Evolutionary conservation across 2,888 invertebrate genomes (phyloP).

Genomic region (Artemia sinica): DNA sequence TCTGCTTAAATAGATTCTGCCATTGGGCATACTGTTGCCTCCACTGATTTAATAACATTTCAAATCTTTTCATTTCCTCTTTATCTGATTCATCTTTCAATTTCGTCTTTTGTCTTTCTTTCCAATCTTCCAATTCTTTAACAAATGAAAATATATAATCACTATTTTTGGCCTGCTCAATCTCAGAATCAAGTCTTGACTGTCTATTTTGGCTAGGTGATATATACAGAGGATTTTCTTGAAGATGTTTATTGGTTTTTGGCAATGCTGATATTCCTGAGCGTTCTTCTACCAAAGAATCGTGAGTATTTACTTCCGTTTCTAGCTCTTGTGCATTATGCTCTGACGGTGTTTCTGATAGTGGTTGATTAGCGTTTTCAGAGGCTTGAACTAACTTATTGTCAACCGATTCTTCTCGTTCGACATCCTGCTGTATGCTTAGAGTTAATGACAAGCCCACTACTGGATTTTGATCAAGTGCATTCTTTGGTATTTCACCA

Average conservation of each 20-base stretch:
- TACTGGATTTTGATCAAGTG: background rate
- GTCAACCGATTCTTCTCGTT: no score
- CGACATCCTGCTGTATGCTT: background rate
- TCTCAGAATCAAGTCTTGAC: background rate
- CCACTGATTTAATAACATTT: conserved; percentile 5
- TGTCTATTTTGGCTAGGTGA: background rate
- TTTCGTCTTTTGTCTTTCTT: background rate
- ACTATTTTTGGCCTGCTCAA: background rate
- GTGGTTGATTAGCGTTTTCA: no score
- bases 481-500: background rate
- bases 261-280: background rate
- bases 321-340: no score
- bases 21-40: background rate
- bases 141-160: background rate
- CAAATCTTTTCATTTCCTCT: background rate
- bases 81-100: background rate
- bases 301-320: no score
- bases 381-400: no score
- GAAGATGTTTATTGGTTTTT: background rate
- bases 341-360: no score
- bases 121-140: conserved; percentile 7
- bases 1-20: background rate
- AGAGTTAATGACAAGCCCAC: conserved; percentile 6
- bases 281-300: no score
- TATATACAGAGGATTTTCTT: background rate